Evolutionary conservation across 1,140 invertebrate genomes (phyloP).

Genomic region (Centruroides sculpturatus): DNA sequence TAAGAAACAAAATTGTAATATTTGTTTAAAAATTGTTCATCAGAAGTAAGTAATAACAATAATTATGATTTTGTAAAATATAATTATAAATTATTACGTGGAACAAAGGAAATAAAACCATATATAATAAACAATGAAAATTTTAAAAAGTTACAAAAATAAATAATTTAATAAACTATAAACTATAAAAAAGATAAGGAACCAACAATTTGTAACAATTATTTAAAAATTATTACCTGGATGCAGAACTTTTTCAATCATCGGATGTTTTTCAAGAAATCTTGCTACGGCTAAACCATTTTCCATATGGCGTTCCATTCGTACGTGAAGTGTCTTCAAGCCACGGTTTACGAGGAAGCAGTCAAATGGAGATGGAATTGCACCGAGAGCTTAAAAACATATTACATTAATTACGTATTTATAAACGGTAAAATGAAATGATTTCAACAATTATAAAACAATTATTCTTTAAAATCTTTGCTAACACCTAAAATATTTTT

Average conservation of each 20-base stretch:
- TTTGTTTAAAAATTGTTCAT: no score
- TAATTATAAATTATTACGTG: no score
- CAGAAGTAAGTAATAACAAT: no score
- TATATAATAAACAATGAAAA: no score
- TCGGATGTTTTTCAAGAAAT: slow-evolving; percentile 59
- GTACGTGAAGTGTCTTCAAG: slow-evolving; percentile 64
- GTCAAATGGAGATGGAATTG: slow-evolving; percentile 92
- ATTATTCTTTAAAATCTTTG: neutral
- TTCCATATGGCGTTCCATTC: slow-evolving; percentile 79
- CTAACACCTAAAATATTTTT: neutral
- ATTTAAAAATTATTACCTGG: slow-evolving; percentile 41
- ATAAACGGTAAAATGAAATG: neutral
- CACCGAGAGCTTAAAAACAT: slow-evolving; percentile 49
- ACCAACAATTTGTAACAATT: no score
- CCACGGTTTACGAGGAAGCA: slow-evolving; percentile 86
- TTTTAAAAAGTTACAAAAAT: no score
- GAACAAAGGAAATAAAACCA: no score
- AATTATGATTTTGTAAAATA: no score
- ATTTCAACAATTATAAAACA: neutral
- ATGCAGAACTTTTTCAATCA: slow-evolving; percentile 67
- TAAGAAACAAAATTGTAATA: no score
- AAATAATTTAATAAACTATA: no score
- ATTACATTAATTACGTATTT: neutral
- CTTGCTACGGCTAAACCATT: slow-evolving; percentile 61
- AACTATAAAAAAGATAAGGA: no score